A percentile compares a stretch with the other conserved stretches of the same genome.
Evolutionary conservation across 1,140 invertebrate species (phyloP).

Genomic region (Brachionus koreanus): DNA sequence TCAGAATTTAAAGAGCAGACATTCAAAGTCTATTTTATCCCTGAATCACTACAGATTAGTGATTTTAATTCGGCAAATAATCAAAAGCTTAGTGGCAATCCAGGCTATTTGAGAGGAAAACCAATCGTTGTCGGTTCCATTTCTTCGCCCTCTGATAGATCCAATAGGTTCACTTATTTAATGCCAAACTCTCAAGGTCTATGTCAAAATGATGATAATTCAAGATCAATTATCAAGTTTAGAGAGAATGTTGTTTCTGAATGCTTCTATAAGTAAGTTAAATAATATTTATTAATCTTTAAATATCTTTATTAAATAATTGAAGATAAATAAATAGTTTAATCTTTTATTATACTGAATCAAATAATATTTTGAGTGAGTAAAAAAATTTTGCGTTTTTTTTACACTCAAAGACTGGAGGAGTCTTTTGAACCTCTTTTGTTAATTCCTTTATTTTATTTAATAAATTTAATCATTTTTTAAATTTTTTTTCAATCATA

Average conservation of each 20-base stretch:
- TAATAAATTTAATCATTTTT: too few species aligned
- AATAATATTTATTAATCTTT: too few species aligned
- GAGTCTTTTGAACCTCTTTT: too few species aligned
- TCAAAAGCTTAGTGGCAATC: constrained; percentile 13
- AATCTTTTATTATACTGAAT: too few species aligned
- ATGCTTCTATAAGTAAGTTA: constrained; percentile 2
- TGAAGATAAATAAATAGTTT: too few species aligned
- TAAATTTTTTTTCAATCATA: too few species aligned
- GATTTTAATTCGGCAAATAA: background rate
- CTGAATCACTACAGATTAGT: background rate
- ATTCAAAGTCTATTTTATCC: background rate
- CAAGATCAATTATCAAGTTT: background rate
- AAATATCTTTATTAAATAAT: too few species aligned
- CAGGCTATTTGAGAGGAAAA: background rate
- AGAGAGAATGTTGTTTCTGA: background rate
- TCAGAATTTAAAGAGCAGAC: background rate
- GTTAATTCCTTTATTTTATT: too few species aligned
- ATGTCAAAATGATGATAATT: background rate
- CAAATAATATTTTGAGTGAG: too few species aligned
- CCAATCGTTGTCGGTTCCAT: background rate
- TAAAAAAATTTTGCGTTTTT: too few species aligned
- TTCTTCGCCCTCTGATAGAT: background rate
- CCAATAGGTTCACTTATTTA: background rate
- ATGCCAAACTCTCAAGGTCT: background rate
- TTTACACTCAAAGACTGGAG: too few species aligned